phyloP scores from a whole-genome alignment of 2,888 invertebrate genomes.

The Steinernema scapterisci region DNA sequence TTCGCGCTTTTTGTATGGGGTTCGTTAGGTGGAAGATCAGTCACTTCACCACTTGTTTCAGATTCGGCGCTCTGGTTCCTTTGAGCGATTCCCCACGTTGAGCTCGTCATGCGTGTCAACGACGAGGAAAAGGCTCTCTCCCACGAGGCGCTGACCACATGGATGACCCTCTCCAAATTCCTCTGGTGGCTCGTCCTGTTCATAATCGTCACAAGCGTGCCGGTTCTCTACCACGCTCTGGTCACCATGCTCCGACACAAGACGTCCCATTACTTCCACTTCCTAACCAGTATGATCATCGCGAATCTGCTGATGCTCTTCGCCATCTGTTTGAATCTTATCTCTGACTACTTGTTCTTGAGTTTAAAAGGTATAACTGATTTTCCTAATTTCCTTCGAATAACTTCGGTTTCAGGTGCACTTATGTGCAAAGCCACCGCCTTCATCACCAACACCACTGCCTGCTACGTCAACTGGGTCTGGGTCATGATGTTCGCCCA shows the following conservation, averaged over 20 bases:
- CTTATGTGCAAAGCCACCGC: slow-evolving; percentile 56
- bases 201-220: slow-evolving; percentile 36
- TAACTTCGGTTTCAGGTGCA: slow-evolving; percentile 47
- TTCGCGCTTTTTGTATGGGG: not conserved
- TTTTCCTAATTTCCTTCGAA: slow-evolving; percentile 33
- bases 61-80: not conserved
- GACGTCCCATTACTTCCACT: slow-evolving; percentile 57
- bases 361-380: slow-evolving; percentile 48
- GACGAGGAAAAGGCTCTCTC: slow-evolving; percentile 1
- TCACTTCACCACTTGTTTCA: not conserved
- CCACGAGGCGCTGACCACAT: slow-evolving; percentile 22
- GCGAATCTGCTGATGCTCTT: slow-evolving; percentile 52
- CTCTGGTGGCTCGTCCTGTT: slow-evolving; percentile 41
- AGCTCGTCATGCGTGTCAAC: not conserved
- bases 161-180: slow-evolving; percentile 33
- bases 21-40: not conserved
- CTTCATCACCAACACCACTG: slow-evolving; percentile 55
- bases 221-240: slow-evolving; percentile 39
- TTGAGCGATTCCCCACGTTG: not conserved
- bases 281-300: slow-evolving; percentile 52
- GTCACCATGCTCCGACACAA: slow-evolving; percentile 41
- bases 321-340: slow-evolving; percentile 53
- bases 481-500: slow-evolving; percentile 59
- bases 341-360: slow-evolving; percentile 46
- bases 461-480: slow-evolving; percentile 58